Conservation (phyloP, 2,797 vertebrate species). For the Numenius phaeopus region DNA sequence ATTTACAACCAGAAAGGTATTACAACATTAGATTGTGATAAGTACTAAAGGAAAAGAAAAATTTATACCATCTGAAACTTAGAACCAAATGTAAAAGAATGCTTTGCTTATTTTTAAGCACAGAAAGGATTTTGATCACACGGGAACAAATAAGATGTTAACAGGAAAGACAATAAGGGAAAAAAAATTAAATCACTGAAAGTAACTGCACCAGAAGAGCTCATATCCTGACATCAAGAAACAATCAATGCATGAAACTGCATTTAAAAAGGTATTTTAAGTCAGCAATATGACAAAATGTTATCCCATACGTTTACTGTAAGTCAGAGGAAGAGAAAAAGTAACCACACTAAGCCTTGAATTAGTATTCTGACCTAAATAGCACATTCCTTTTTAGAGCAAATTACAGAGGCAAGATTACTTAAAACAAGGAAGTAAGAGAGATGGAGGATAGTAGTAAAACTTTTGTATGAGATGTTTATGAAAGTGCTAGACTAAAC, state of each 20-base stretch:
- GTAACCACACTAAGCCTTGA: background rate
- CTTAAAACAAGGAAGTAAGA: background rate
- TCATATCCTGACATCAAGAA: background rate
- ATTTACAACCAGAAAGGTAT: background rate
- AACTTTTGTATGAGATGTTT: background rate
- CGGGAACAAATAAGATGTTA: background rate
- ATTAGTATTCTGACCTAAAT: background rate
- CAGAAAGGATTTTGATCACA: background rate
- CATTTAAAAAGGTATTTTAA: background rate
- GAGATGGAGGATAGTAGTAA: background rate
- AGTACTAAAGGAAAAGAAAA: background rate
- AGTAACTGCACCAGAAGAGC: background rate
- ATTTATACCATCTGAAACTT: background rate
- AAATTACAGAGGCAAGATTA: background rate
- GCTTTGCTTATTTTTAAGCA: background rate
- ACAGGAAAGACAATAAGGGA: background rate
- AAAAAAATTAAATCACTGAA: background rate
- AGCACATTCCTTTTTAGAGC: background rate
- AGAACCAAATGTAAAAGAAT: background rate
- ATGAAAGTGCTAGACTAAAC: background rate
- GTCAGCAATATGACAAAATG: background rate
- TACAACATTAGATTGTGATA: background rate
- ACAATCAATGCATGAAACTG: background rate
- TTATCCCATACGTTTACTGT: background rate
- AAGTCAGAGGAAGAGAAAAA: background rate